phyloP scores from a whole-genome alignment of 2,797 vertebrate species.

The Sparus aurata region DNA sequence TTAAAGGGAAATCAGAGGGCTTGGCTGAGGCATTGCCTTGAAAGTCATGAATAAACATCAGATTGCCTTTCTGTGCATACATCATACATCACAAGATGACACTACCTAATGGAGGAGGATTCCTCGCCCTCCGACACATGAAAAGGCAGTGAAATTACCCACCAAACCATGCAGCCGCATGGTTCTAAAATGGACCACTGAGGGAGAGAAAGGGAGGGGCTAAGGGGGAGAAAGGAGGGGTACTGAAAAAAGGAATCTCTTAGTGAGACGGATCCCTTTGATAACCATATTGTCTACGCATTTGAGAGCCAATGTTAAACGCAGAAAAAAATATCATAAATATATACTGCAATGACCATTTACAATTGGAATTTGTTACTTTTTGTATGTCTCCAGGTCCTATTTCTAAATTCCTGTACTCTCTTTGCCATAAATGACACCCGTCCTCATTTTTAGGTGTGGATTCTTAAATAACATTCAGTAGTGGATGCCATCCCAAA shows the following conservation, averaged over 20 bases:
- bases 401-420: conserved; percentile 29
- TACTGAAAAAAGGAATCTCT: conserved; percentile 66
- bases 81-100: conserved; percentile 88
- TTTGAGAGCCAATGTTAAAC: conserved; percentile 32
- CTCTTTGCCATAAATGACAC: conserved; percentile 41
- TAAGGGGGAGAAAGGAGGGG: conserved; percentile 57
- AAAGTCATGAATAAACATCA: conserved; percentile 90
- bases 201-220: conserved; percentile 69
- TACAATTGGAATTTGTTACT: conserved; percentile 39
- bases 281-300: conserved; percentile 66
- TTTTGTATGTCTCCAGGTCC: conserved; percentile 35
- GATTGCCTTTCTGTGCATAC: conserved; percentile 84
- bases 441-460: conserved; percentile 52
- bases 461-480: conserved; percentile 64
- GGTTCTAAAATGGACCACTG: conserved; percentile 80
- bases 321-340: conserved; percentile 38
- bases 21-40: conserved; percentile 83
- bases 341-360: conserved; percentile 55
- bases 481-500: conserved; percentile 59
- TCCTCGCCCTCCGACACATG: conserved; percentile 83
- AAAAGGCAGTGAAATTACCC: conserved; percentile 85
- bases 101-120: conserved; percentile 86
- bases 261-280: conserved; percentile 79
- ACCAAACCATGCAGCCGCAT: conserved; percentile 76
- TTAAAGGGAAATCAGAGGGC: conserved; percentile 88